Evolutionary conservation across 2,113 vertebrate genomes (phyloP).

Genomic region (Dryoscopus gambensis): DNA sequence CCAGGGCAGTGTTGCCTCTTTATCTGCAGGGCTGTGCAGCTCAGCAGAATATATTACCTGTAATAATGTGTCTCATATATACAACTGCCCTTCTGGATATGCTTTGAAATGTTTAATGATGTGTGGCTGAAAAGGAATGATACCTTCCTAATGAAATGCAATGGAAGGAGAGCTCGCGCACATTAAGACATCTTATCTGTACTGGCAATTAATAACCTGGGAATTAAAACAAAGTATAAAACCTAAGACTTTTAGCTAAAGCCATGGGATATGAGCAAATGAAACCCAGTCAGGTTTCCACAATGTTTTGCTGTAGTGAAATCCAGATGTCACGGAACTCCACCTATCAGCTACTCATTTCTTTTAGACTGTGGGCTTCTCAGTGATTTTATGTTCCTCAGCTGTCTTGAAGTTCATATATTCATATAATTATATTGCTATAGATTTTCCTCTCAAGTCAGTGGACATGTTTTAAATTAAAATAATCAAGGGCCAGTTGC

Average conservation of each 20-base stretch:
- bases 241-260: not conserved
- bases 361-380: not conserved
- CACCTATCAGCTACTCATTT: not conserved
- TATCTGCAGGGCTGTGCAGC: not conserved
- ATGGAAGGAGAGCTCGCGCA: not conserved
- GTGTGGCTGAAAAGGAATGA: constrained; percentile 5
- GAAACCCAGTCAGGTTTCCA: not conserved
- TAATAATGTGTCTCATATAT: not conserved
- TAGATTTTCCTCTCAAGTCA: not conserved
- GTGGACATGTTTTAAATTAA: constrained; percentile 30
- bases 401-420: constrained; percentile 2
- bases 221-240: constrained; percentile 39
- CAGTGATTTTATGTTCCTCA: not conserved
- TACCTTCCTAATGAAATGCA: constrained; percentile 4
- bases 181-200: constrained; percentile 28
- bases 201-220: constrained; percentile 32
- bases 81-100: not conserved
- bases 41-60: constrained; percentile 30
- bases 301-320: not conserved
- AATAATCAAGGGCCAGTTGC: not conserved
- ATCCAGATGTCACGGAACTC: constrained; percentile 35
- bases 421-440: not conserved
- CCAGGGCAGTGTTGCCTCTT: not conserved
- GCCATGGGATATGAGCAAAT: not conserved
- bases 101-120: constrained; percentile 35